phyloP scores from a whole-genome alignment of 1,140 invertebrate genomes.

The Octopus bimaculoides region DNA sequence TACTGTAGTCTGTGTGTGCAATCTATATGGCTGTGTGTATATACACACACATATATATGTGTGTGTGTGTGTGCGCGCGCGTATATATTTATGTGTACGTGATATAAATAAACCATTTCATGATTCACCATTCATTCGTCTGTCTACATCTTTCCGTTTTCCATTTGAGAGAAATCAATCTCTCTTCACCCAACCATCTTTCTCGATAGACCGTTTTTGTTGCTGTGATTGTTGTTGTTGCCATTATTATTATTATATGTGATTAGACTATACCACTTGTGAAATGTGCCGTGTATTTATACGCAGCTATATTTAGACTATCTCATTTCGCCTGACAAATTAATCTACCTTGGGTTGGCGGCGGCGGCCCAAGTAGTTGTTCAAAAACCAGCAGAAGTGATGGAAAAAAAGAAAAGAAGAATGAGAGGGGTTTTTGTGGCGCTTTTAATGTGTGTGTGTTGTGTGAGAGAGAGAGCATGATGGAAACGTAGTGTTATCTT shows the following conservation, averaged over 20 bases:
- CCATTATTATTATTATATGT: neutral
- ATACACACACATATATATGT: no score
- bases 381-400: neutral
- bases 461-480: no score
- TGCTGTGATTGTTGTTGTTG: neutral
- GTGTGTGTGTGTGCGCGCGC: no score
- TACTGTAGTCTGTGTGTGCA: no score
- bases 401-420: neutral
- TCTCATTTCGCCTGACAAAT: conserved; percentile 3
- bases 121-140: no score
- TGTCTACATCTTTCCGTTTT: no score
- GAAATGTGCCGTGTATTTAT: neutral
- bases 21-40: no score
- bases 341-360: neutral
- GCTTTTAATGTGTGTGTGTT: no score
- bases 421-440: neutral
- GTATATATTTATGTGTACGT: no score
- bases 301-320: neutral
- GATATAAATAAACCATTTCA: no score
- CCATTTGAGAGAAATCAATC: neutral
- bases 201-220: neutral
- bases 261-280: neutral
- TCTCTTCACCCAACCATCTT: neutral
- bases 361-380: neutral
- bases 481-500: no score